Conservation (phyloP, 2,797 vertebrate species). For the Mallotus villosus region DNA sequence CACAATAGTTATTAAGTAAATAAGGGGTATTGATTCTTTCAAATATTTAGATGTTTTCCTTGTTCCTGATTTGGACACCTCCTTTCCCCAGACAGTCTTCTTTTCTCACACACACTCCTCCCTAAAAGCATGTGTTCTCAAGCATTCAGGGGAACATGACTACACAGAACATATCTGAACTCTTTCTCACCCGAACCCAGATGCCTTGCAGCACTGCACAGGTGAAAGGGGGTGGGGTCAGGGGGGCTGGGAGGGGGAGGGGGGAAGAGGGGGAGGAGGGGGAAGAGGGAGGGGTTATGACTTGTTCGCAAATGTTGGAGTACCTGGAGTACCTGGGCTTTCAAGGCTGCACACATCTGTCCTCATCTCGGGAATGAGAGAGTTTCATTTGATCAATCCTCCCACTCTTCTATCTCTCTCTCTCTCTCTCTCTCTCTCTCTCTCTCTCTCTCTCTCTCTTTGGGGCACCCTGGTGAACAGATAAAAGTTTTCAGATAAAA, state of each 20-base stretch:
- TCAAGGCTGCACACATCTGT: background rate
- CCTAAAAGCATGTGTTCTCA: constrained; percentile 7
- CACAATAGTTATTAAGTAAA: no score
- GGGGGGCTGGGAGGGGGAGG: no score
- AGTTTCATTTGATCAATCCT: no score
- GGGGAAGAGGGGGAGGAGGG: no score
- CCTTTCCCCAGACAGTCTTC: background rate
- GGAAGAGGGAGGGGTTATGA: constrained; percentile 38
- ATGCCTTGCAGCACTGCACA: constrained; percentile 62
- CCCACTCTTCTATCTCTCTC: background rate
- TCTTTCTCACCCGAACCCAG: constrained; percentile 65
- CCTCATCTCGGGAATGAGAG: no score
- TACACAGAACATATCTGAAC: constrained; percentile 62
- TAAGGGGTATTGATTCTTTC: no score
- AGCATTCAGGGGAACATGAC: constrained; percentile 42
- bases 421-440: constrained; percentile 1
- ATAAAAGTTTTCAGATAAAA: background rate
- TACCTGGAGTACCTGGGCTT: background rate
- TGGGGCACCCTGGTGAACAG: background rate
- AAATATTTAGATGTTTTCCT: no score
- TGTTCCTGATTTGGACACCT: background rate
- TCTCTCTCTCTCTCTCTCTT: background rate
- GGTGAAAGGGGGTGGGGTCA: constrained; percentile 4
- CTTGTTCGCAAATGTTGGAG: constrained; percentile 49
- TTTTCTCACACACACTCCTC: background rate